Percentiles rank a stretch among this genome's conserved stretches.
phyloP scores from a whole-genome alignment of 1,140 invertebrate species.

The Conopomorpha cramerella region DNA sequence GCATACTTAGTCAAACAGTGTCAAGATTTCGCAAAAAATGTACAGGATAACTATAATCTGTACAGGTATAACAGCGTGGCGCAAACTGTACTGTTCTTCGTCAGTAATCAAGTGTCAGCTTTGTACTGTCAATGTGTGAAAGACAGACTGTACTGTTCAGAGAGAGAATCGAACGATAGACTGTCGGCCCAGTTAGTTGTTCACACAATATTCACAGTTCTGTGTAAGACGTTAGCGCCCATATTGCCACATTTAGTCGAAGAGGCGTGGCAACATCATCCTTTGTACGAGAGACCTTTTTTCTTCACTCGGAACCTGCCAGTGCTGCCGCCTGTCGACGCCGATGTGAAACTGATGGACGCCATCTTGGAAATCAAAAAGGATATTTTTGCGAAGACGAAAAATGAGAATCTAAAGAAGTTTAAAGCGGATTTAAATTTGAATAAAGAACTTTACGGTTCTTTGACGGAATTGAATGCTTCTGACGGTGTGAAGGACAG shows the following conservation, averaged over 20 bases:
- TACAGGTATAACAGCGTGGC: conserved; percentile 79
- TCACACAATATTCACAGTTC: conserved; percentile 68
- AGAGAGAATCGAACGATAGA: conserved; percentile 60
- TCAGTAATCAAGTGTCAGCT: conserved; percentile 79
- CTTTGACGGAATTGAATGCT: conserved; percentile 22
- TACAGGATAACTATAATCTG: conserved; percentile 68
- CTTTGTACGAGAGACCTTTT: conserved; percentile 36
- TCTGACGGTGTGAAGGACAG: conserved; percentile 24
- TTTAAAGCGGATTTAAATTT: conserved; percentile 53
- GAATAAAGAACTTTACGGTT: conserved; percentile 44
- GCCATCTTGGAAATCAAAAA: conserved; percentile 65
- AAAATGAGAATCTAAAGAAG: conserved; percentile 63
- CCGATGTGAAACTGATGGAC: conserved; percentile 53
- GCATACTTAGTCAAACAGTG: conserved; percentile 77
- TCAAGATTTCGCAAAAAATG: conserved; percentile 67
- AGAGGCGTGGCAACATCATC: conserved; percentile 75
- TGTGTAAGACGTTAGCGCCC: conserved; percentile 75
- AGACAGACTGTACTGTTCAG: conserved; percentile 85
- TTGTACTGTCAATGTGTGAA: conserved; percentile 84
- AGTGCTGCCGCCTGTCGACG: conserved; percentile 43
- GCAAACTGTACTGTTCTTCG: conserved; percentile 71
- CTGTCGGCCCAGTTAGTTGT: conserved; percentile 70
- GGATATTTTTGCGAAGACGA: conserved; percentile 61
- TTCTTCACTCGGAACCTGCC: conserved; percentile 57
- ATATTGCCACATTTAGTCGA: conserved; percentile 85